Evolutionary conservation across 2,113 vertebrate species (phyloP).

Genomic region (Junco hyemalis): DNA sequence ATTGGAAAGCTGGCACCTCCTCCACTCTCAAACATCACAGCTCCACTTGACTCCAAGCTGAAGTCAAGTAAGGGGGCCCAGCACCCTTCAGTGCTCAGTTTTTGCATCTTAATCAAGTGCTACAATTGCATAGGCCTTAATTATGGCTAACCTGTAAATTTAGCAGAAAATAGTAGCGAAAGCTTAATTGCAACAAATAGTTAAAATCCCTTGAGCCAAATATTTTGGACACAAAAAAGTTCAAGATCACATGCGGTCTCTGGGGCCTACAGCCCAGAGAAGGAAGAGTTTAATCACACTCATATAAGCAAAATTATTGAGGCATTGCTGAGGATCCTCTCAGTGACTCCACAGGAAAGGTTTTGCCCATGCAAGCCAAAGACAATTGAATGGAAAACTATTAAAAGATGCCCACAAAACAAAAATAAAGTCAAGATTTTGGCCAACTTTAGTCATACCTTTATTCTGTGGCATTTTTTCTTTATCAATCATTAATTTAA

Average conservation of each 20-base stretch:
- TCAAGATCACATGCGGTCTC: neutral
- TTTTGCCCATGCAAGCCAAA: neutral
- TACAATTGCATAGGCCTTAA: neutral
- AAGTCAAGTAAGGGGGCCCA: neutral
- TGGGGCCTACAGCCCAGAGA: neutral
- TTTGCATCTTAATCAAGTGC: neutral
- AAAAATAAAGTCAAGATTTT: neutral
- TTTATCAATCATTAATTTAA: neutral
- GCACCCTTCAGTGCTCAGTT: neutral
- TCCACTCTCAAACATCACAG: neutral
- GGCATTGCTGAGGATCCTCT: neutral
- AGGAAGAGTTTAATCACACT: neutral
- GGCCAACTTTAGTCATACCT: neutral
- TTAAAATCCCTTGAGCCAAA: neutral
- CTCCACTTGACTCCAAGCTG: neutral
- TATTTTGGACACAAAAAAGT: neutral
- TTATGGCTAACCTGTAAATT: neutral
- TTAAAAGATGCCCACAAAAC: neutral
- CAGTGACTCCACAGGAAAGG: neutral
- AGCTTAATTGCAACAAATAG: neutral
- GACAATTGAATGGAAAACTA: neutral
- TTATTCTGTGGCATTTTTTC: neutral
- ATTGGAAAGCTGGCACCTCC: neutral
- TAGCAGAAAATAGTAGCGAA: neutral
- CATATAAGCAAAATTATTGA: neutral